Conservation (phyloP, 1,140 invertebrate species). For the honey bee (Apis mellifera) region DNA sequence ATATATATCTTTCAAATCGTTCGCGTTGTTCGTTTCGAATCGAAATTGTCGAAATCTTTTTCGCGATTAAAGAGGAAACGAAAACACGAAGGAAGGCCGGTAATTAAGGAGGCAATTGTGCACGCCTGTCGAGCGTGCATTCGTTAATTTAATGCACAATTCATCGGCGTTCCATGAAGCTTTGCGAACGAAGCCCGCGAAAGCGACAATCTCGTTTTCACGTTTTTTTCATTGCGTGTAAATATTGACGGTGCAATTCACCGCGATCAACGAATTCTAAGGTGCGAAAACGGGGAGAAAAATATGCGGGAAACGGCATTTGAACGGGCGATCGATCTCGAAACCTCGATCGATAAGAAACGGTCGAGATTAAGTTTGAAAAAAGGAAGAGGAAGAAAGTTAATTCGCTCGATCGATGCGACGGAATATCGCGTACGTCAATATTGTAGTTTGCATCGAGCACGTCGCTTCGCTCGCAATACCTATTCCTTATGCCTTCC, state of each 20-base stretch:
- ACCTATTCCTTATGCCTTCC: neutral
- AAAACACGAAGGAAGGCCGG: neutral
- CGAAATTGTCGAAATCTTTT: too few relatives aligned
- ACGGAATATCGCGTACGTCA: too few relatives aligned
- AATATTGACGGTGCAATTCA: constrained; percentile 11
- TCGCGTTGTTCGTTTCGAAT: too few relatives aligned
- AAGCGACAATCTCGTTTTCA: constrained; percentile 11
- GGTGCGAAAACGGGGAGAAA: too few relatives aligned
- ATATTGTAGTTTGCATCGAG: neutral
- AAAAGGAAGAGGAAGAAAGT: too few relatives aligned
- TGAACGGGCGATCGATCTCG: too few relatives aligned
- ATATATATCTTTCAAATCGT: neutral
- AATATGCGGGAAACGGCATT: neutral
- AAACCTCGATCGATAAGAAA: too few relatives aligned
- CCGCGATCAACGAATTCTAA: too few relatives aligned
- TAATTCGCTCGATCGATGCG: too few relatives aligned
- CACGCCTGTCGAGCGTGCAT: constrained; percentile 22
- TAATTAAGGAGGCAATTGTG: constrained; percentile 42
- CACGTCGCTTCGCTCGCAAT: neutral
- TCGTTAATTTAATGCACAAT: constrained; percentile 49
- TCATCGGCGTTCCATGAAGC: constrained; percentile 41
- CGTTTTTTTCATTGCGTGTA: constrained; percentile 9
- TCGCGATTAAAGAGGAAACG: too few relatives aligned
- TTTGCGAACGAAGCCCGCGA: neutral
- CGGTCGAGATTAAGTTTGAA: too few relatives aligned